Evolutionary conservation across 2,113 vertebrate species (phyloP).

Genomic region (Prinia subflava): DNA sequence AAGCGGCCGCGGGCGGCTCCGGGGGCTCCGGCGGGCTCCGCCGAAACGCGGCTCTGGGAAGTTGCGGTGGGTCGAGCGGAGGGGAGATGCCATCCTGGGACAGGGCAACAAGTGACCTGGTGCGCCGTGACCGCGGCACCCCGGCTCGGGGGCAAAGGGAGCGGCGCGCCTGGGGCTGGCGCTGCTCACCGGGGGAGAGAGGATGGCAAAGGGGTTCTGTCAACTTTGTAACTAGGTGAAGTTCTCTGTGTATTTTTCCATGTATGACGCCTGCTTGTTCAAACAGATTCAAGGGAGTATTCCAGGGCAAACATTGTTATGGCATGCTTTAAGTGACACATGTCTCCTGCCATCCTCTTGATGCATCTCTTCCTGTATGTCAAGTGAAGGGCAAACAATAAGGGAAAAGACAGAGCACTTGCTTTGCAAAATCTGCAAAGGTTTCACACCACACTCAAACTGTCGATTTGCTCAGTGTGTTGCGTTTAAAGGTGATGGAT

Average conservation of each 20-base stretch:
- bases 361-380: slow-evolving; percentile 71
- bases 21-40: neutral
- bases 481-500: neutral
- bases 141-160: neutral
- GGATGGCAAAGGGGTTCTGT: neutral
- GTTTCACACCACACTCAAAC: neutral
- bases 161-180: neutral
- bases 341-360: slow-evolving; percentile 44
- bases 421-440: slow-evolving; percentile 36
- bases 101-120: slow-evolving; percentile 73
- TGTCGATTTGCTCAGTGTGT: neutral
- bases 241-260: neutral
- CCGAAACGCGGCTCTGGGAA: neutral
- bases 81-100: neutral
- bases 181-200: neutral
- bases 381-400: slow-evolving; percentile 79
- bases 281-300: slow-evolving; percentile 15
- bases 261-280: slow-evolving; percentile 48
- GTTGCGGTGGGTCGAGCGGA: neutral
- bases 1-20: slow-evolving; percentile 18
- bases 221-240: slow-evolving; percentile 65
- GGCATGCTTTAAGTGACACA: slow-evolving; percentile 34
- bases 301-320: slow-evolving; percentile 19
- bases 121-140: neutral
- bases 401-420: slow-evolving; percentile 43